Base-by-base conservation (phyloP, 2,113 vertebrate genomes). In the Mystacornis crossleyi region DNA sequence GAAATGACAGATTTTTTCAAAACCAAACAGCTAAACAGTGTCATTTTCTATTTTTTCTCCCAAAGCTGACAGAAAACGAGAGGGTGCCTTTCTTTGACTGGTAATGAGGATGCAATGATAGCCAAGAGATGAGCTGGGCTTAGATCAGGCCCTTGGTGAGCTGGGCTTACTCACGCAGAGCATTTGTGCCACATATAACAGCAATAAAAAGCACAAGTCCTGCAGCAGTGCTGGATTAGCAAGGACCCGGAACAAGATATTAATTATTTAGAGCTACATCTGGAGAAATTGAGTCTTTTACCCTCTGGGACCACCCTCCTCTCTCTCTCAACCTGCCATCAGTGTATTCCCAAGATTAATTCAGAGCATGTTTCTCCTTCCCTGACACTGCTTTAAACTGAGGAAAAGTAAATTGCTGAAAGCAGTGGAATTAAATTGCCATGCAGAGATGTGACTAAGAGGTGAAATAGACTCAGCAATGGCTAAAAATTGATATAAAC, bases 201-300 rank as follows among this genome's bases (percentile, higher is more conserved):
- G 90, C 79, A 80, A 33, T 2, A 14, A 28, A 33, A 73, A 86
- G 26, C 67, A 31, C 3, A 7, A 80, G 29, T 90, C 62, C 90
- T 92, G 73, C 82, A 93, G 86, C 92, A 77, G 7, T 4, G 34
- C 79, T 65, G 13, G 70, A 62, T 88, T 91, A 83, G 48, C 29
- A 42, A 54, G 79, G 54, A 42, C 34, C 64, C 66, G 82, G 81
- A 91, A 96, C 47, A 81, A 93, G 92, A n/a, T 73, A 86, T 92
- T 81, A 90, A 95, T 97, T 95, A 95, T 96, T 95, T 94, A 97
- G 64, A 86, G 34, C 29, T 94, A 92, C 90, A 90, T 95, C 91
- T 86, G 66, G 72, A 95, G 82, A 86, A 93, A 96, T 62, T 28
- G 72, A 95, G 89, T 88, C 80, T 55, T 81, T 81, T 60, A 10